A percentile compares a stretch with the other conserved stretches of the same genome.
Evolutionary conservation across 2,888 invertebrate species (phyloP).

Genomic region (Lasioglossum morio): DNA sequence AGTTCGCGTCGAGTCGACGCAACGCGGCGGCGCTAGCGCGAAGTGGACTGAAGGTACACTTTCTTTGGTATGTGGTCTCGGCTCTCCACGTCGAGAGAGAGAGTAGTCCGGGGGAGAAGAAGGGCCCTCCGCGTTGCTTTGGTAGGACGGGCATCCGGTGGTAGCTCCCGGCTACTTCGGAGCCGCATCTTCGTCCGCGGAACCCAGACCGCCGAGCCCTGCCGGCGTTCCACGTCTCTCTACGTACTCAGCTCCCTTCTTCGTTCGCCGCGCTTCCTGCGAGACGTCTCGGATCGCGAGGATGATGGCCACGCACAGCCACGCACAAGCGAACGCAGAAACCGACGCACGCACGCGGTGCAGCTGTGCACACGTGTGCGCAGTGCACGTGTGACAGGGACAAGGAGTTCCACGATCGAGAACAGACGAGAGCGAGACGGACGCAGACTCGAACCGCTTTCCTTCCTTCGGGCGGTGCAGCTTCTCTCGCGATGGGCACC

Average conservation of each 20-base stretch:
- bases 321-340: not conserved
- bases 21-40: not conserved
- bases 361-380: conserved; percentile 22
- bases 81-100: conserved; percentile 38
- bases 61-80: conserved; percentile 62
- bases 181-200: conserved; percentile 21
- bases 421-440: conserved; percentile 45
- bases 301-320: conserved; percentile 60
- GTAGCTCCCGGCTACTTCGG: conserved; percentile 59
- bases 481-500: conserved; percentile 75
- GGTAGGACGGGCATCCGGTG: conserved; percentile 22
- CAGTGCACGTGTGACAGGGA: conserved; percentile 45
- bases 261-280: conserved; percentile 49
- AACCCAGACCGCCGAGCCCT: conserved; percentile 23
- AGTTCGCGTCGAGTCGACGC: not conserved
- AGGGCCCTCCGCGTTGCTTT: conserved; percentile 19
- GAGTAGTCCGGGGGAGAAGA: conserved; percentile 38
- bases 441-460: conserved; percentile 69
- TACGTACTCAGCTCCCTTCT: conserved; percentile 49
- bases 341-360: not conserved
- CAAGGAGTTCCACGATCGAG: conserved; percentile 42
- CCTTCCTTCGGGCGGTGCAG: conserved; percentile 80
- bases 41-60: conserved; percentile 16
- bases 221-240: conserved; percentile 36
- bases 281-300: conserved; percentile 63